A percentile compares a stretch with the other conserved stretches of the same genome.
phyloP scores from a whole-genome alignment of 1,140 invertebrate genomes.

The Lucilia cuprina region DNA sequence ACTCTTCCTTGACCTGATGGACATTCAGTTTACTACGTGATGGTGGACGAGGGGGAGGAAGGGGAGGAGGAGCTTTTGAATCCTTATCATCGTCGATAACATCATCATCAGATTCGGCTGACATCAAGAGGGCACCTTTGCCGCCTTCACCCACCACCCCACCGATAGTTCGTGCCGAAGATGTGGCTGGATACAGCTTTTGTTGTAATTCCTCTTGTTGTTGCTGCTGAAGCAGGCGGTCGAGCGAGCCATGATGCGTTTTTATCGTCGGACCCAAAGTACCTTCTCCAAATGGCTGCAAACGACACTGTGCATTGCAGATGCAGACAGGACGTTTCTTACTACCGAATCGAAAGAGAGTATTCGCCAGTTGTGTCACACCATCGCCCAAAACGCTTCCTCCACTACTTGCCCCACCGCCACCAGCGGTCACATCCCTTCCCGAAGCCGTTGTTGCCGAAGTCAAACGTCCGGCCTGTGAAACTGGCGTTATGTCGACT shows the following conservation, averaged over 20 bases:
- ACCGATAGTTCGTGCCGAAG: conserved; percentile 54
- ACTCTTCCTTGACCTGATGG: conserved; percentile 55
- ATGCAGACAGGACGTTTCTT: conserved; percentile 59
- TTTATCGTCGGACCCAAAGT: conserved; percentile 53
- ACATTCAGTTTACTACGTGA: conserved; percentile 39
- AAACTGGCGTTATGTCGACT: conserved; percentile 62
- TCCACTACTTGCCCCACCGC: conserved; percentile 62
- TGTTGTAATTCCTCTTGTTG: conserved; percentile 40
- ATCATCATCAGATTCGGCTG: conserved; percentile 49
- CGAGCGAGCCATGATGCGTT: conserved; percentile 58
- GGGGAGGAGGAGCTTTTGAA: conserved; percentile 40
- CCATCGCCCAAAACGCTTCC: conserved; percentile 55
- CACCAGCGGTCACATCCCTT: conserved; percentile 56
- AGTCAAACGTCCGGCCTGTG: conserved; percentile 59
- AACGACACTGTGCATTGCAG: conserved; percentile 59
- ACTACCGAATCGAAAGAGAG: conserved; percentile 59
- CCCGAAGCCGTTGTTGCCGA: conserved; percentile 63
- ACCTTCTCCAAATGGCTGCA: conserved; percentile 52
- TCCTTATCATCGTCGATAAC: conserved; percentile 48
- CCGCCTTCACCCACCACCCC: conserved; percentile 54
- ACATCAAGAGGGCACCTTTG: conserved; percentile 46
- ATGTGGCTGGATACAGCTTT: conserved; percentile 36
- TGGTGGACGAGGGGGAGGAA: conserved; percentile 48
- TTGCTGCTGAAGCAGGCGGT: conserved; percentile 54
- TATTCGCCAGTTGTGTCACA: conserved; percentile 58